Conservation (phyloP, 2,113 vertebrate genomes). For the Ovis canadensis region DNA sequence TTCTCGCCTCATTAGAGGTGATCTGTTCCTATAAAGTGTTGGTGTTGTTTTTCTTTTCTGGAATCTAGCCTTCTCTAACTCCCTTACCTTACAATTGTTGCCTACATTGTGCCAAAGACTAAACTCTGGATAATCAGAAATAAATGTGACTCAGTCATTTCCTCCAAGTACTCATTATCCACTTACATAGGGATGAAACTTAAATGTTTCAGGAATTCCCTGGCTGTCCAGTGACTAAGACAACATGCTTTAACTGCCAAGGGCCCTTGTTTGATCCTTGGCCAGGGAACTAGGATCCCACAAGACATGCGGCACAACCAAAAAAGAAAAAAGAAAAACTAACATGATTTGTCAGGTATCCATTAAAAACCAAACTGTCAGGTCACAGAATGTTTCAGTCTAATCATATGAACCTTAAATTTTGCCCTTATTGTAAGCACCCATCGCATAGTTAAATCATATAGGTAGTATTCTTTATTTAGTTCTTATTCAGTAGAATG, state of each 20-base stretch:
- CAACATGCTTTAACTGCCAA: neutral
- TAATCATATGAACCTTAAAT: neutral
- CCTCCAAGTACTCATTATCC: neutral
- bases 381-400: neutral
- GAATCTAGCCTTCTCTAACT: no score
- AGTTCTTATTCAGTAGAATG: neutral
- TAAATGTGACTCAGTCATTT: neutral
- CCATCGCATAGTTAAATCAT: neutral
- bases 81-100: no score
- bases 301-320: accelerated
- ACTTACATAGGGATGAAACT: neutral
- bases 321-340: neutral
- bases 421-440: neutral
- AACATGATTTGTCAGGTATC: neutral
- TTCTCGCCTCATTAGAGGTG: neutral
- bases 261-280: neutral
- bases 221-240: neutral
- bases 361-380: neutral
- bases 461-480: neutral
- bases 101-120: neutral
- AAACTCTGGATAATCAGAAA: neutral
- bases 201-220: neutral
- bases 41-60: no score
- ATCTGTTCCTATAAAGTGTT: neutral
- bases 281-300: neutral